phyloP scores from a whole-genome alignment of 2,888 invertebrate species.

The Marronus borbonicus region DNA sequence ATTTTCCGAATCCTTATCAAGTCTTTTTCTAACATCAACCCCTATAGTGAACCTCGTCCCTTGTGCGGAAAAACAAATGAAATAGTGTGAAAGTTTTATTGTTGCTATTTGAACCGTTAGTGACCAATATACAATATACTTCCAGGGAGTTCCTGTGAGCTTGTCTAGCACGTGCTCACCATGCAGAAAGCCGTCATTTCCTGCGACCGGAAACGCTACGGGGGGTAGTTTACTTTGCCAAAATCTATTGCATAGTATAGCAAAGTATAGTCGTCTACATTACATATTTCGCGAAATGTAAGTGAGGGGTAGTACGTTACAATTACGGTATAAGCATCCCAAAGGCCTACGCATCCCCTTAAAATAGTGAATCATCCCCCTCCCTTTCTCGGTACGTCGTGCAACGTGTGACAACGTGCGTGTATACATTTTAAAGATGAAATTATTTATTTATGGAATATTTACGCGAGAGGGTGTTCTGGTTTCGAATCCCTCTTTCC shows the following conservation, averaged over 20 bases:
- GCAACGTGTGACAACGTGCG: constrained; percentile 12
- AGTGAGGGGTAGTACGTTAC: constrained; percentile 30
- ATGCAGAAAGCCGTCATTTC: constrained; percentile 61
- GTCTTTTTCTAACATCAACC: too few species aligned
- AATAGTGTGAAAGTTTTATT: constrained; percentile 47
- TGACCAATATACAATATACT: constrained; percentile 50
- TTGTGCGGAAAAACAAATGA: neutral
- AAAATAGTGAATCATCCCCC: constrained; percentile 56
- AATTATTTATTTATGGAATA: constrained; percentile 35
- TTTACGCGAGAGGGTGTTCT: neutral
- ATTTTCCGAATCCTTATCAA: too few species aligned
- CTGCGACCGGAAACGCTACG: constrained; percentile 56
- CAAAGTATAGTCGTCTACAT: constrained; percentile 37
- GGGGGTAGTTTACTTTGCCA: constrained; percentile 52
- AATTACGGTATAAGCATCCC: constrained; percentile 52
- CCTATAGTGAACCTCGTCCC: too few species aligned
- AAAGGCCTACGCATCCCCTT: constrained; percentile 55
- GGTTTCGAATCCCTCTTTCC: neutral
- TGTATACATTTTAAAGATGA: constrained; percentile 41
- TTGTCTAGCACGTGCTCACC: constrained; percentile 58
- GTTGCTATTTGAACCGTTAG: constrained; percentile 48
- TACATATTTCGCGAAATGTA: constrained; percentile 24
- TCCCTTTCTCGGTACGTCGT: neutral
- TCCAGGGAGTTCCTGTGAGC: constrained; percentile 56
- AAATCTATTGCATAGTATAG: constrained; percentile 55